phyloP scores from a whole-genome alignment of 2,113 vertebrate genomes.

The Mellivora capensis region DNA sequence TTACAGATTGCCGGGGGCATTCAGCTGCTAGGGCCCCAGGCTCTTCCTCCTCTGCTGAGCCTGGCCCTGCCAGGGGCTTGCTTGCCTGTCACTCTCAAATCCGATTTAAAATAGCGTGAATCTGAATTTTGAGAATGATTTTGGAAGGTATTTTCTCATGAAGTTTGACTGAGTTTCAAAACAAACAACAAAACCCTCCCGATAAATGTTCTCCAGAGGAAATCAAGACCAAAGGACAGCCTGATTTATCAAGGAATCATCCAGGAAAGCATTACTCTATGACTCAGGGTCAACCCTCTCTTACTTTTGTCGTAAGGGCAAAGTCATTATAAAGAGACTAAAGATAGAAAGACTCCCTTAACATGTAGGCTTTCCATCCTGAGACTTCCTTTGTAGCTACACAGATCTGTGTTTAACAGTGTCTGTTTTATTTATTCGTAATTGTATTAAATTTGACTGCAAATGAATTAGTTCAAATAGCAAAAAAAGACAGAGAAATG shows the following conservation, averaged over 20 bases:
- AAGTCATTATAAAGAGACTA: constrained; percentile 1
- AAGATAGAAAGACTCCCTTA: background rate
- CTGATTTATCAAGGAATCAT: background rate
- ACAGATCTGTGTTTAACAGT: background rate
- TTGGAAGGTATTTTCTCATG: background rate
- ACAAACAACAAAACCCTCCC: background rate
- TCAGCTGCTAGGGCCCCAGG: constrained; percentile 78
- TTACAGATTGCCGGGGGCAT: constrained; percentile 71
- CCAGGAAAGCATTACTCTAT: background rate
- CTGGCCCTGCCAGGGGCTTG: background rate
- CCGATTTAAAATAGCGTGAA: background rate
- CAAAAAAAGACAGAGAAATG: constrained; percentile 15
- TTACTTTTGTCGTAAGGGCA: background rate
- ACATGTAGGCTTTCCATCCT: background rate
- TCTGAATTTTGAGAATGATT: constrained; percentile 24
- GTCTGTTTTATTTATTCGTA: background rate
- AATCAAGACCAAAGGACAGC: constrained; percentile 5
- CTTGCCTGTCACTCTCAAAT: constrained; percentile 5
- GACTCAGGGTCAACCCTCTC: background rate
- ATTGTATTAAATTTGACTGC: background rate
- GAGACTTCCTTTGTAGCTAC: background rate
- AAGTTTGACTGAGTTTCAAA: background rate
- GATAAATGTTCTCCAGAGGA: background rate
- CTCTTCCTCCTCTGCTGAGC: constrained; percentile 12
- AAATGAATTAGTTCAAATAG: background rate